Base-by-base conservation (phyloP, 2,113 vertebrate species). In the Rhinolophus sinicus region DNA sequence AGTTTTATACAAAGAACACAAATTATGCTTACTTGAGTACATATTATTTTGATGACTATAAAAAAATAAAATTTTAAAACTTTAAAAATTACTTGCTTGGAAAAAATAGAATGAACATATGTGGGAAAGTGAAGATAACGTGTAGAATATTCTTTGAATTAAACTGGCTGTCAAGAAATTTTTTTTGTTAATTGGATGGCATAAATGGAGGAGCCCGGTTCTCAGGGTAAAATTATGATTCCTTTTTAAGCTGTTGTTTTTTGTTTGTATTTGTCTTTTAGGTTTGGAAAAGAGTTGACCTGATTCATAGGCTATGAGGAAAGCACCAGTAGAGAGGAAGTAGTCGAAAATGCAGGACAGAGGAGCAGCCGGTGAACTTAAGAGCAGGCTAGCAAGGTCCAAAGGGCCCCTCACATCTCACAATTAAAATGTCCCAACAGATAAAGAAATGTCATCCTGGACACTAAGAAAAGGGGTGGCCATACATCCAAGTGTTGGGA, bases 291-390 rank as follows among this genome's bases (percentile, higher is more conserved):
- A 58, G 52, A 54, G 1, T 18, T n/a, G 50, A 38, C 16, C 30
- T 9, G 12, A n/a, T 28, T 69, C 60, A 8, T 11, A 11, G 5
- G 5, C 30, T 30, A 2, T n/a, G 14, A 65, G 33, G 47, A 58
- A 90, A 28, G 26, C 8, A 8, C 40, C 9, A 26, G 73, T 0
- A 18, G 75, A 75, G 28, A 52, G 33, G 24, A 78, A 52, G 5
- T 1, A 50, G 62, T 2, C 33, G 7, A 75, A 30, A 28, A 60
- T 40, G 44, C 5, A 47, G 26, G 30, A 56, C 5, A 6, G 19
- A 35, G 4, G 33, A 6, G n/a, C 21, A 3, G 10, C 2, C 1
- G 21, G 33, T 0, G 8, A 44, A 60, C 7, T 6, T 26, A 50
- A 78, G 5, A 8, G 3, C 33, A 40, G n/a, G 21, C 54, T 30